phyloP scores from a whole-genome alignment of 1,140 invertebrate genomes.

The Trichoplusia ni region DNA sequence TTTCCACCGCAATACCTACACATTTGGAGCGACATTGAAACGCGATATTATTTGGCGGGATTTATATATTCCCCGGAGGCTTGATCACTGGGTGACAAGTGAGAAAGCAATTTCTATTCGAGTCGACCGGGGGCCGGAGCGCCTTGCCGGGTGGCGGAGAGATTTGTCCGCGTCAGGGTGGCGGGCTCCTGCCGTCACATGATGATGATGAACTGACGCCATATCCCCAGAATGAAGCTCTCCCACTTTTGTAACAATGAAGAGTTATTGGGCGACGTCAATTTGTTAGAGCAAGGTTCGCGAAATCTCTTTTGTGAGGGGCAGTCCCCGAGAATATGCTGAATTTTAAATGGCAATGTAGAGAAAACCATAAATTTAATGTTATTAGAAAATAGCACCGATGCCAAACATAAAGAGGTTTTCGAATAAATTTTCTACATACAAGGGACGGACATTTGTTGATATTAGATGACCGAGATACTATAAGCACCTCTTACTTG shows the following conservation, averaged over 20 bases:
- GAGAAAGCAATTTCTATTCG: constrained; percentile 28
- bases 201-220: constrained; percentile 8
- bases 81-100: constrained; percentile 27
- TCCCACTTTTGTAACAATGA: not conserved
- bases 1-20: not conserved
- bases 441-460: too few species aligned
- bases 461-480: too few species aligned
- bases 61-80: constrained; percentile 20
- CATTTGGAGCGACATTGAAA: constrained; percentile 1
- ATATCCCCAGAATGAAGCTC: not conserved
- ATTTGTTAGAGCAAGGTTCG: not conserved
- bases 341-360: not conserved
- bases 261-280: not conserved
- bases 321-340: not conserved
- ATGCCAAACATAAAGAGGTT: too few species aligned
- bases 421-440: too few species aligned
- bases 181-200: not conserved
- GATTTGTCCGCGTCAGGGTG: constrained; percentile 1
- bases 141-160: not conserved
- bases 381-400: not conserved
- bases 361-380: not conserved
- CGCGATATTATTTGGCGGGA: constrained; percentile 22
- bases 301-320: not conserved
- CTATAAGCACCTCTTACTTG: too few species aligned
- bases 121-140: not conserved